Evolutionary conservation across 2,888 invertebrate genomes (phyloP).

Genomic region (Eutolmus rufibarbis): DNA sequence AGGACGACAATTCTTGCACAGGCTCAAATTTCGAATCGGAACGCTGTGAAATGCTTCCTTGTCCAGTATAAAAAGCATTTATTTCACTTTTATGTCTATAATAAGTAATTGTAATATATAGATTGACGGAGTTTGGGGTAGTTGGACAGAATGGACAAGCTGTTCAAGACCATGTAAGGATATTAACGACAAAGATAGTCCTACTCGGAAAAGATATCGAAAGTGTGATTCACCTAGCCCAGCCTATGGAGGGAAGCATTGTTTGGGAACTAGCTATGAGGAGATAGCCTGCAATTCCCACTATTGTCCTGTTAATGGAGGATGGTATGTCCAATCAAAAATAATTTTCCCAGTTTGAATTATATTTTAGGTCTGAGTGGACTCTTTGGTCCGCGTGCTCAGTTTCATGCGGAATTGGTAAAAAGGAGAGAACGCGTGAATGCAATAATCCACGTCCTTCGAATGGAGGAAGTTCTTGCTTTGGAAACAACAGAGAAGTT

Average conservation of each 20-base stretch:
- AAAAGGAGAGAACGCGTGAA: constrained; percentile 52
- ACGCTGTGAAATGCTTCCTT: constrained; percentile 43
- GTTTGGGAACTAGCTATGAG: constrained; percentile 59
- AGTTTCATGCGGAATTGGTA: constrained; percentile 58
- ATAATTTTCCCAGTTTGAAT: neutral
- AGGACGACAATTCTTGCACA: constrained; percentile 20
- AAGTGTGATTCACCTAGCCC: constrained; percentile 62
- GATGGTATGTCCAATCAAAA: constrained; percentile 52
- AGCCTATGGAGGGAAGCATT: constrained; percentile 59
- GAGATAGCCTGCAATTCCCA: constrained; percentile 59
- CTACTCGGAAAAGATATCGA: constrained; percentile 58
- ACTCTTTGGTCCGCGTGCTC: constrained; percentile 58
- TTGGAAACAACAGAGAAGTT: constrained; percentile 50
- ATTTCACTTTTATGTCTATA: neutral
- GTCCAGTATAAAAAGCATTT: constrained; percentile 36
- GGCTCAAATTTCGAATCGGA: constrained; percentile 40
- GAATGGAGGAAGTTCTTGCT: constrained; percentile 61
- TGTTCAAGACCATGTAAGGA: constrained; percentile 62
- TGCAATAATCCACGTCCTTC: constrained; percentile 58
- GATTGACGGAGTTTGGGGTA: constrained; percentile 59
- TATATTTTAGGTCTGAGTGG: constrained; percentile 58
- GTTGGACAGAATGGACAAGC: constrained; percentile 62
- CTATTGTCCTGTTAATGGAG: constrained; percentile 63
- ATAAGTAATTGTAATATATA: constrained; percentile 39
- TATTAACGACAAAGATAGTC: constrained; percentile 49